Evolutionary conservation across 1,140 invertebrate genomes (phyloP).

Genomic region (Coboldia fuscipes): DNA sequence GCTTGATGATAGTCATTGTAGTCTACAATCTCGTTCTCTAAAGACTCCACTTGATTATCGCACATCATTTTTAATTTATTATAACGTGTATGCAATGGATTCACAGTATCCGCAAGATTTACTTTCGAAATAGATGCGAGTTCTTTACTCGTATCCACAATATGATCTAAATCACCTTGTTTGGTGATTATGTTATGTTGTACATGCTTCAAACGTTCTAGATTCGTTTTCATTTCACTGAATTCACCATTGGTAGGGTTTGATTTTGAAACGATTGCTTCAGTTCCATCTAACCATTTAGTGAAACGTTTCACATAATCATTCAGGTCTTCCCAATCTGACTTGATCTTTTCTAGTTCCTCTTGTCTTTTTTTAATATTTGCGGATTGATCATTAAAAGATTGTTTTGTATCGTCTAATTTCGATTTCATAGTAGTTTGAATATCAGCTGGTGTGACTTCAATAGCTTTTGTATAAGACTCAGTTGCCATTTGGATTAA

Average conservation of each 20-base stretch:
- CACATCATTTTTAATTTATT: conserved; percentile 35
- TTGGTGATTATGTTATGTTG: conserved; percentile 52
- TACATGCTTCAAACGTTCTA: conserved; percentile 65
- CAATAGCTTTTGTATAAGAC: conserved; percentile 63
- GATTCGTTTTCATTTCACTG: conserved; percentile 73
- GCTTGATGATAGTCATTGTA: conserved; percentile 73
- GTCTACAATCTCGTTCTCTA: conserved; percentile 62
- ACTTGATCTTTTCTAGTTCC: conserved; percentile 51
- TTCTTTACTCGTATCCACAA: conserved; percentile 48
- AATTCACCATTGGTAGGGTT: conserved; percentile 55
- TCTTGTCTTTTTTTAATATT: conserved; percentile 56
- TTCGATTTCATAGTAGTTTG: conserved; percentile 53
- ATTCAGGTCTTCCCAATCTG: conserved; percentile 61
- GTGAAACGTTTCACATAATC: conserved; percentile 43
- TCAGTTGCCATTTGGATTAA: conserved; percentile 56
- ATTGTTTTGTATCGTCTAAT: conserved; percentile 48
- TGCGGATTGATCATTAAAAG: conserved; percentile 65
- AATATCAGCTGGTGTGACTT: conserved; percentile 55
- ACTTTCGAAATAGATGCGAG: conserved; percentile 40
- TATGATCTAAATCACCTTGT: conserved; percentile 43
- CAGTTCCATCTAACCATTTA: conserved; percentile 45
- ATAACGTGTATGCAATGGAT: conserved; percentile 39
- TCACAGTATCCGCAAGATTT: conserved; percentile 35
- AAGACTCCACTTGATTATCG: conserved; percentile 29
- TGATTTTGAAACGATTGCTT: conserved; percentile 34